These are phyloP conservation scores for Siphonodentalium dalli DNA, from an alignment of 2,888 invertebrate genomes.

Conservation along the genomic window DNA sequence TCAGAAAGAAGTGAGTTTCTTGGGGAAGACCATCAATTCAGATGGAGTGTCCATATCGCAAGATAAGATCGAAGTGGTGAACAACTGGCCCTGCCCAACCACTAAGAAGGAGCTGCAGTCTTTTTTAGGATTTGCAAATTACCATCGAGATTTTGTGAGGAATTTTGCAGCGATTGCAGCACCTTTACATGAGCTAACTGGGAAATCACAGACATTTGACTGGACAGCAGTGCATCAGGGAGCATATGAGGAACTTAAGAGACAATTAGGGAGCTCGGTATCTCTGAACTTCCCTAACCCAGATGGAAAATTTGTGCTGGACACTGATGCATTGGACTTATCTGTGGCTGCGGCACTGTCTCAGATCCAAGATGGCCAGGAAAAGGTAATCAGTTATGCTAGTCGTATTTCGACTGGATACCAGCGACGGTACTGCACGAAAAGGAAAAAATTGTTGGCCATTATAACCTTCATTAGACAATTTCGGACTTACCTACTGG, in stretches of 20 bases:
- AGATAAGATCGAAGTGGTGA: background rate
- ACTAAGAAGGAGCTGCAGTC: background rate
- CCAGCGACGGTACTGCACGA: slow-evolving; percentile 16
- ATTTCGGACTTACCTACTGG: too few species aligned
- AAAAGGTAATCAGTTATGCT: slow-evolving; percentile 1
- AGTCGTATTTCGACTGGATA: slow-evolving; percentile 5
- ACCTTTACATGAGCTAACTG: slow-evolving; percentile 1
- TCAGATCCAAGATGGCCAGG: slow-evolving; percentile 8
- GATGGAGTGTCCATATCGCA: background rate
- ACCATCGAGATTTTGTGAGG: slow-evolving; percentile 12
- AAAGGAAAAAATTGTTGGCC: slow-evolving; percentile 15
- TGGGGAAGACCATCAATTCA: background rate
- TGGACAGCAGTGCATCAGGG: slow-evolving; percentile 5
- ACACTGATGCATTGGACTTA: slow-evolving; percentile 14
- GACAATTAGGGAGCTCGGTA: background rate
- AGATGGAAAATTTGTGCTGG: background rate
- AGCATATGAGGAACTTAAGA: background rate
- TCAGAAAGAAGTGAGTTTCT: background rate
- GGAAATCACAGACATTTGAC: slow-evolving; percentile 1
- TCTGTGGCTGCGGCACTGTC: slow-evolving; percentile 5
- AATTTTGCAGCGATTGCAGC: slow-evolving; percentile 12
- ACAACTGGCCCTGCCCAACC: background rate
- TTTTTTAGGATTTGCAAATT: background rate
- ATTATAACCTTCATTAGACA: slow-evolving; percentile 16
- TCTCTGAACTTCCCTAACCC: background rate